These are phyloP conservation scores for Ictalurus punctatus DNA, from an alignment of 2,113 vertebrate genomes.

Conservation along the genomic window DNA sequence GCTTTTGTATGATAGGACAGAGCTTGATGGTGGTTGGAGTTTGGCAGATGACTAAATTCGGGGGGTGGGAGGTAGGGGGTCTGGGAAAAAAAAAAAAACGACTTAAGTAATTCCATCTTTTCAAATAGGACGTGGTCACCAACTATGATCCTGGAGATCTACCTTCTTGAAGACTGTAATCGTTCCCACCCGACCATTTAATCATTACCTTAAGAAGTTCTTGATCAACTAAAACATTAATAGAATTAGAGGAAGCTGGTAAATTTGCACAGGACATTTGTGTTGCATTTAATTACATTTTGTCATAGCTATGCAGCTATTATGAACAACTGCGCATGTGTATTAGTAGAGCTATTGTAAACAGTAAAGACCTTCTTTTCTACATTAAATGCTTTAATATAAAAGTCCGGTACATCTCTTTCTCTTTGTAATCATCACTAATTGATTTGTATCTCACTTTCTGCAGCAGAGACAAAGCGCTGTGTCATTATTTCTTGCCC, in stretches of 20 bases:
- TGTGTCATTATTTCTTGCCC: slow-evolving; percentile 36
- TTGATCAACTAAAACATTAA: no score
- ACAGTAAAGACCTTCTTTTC: neutral
- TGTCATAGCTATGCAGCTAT: neutral
- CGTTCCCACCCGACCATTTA: no score
- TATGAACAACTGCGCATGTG: no score
- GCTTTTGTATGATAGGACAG: neutral
- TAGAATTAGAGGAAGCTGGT: neutral
- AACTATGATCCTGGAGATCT: no score
- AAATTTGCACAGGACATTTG: neutral
- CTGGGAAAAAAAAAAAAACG: neutral
- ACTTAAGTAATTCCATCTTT: neutral
- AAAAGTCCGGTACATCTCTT: no score
- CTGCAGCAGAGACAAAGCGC: slow-evolving; percentile 22
- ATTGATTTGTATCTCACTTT: neutral
- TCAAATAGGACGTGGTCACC: neutral
- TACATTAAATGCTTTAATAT: neutral
- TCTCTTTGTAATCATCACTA: neutral
- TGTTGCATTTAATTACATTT: neutral
- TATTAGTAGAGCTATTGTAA: neutral
- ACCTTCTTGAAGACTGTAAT: no score
- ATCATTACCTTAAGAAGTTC: no score
- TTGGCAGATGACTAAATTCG: neutral
- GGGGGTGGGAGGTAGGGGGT: neutral
- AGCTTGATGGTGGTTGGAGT: neutral